Conservation (phyloP, 30 jellyfish, hydroid and myxozoan species). For the Nemopilema nomurai region DNA sequence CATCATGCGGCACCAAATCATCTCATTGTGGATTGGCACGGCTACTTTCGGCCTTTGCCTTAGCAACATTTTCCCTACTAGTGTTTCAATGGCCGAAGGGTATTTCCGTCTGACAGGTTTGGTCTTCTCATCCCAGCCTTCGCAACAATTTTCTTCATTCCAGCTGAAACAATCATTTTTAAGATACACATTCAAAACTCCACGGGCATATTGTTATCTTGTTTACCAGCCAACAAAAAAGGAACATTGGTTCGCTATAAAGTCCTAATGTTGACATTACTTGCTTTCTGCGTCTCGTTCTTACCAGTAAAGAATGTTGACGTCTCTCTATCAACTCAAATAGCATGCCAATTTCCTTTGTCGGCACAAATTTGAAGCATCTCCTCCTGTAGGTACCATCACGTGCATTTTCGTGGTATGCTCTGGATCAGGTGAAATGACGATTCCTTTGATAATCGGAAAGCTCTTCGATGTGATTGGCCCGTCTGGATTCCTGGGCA, state of each 20-base stretch:
- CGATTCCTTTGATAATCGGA: constrained; percentile 93
- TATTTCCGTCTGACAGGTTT: constrained; percentile 92
- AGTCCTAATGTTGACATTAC: too few relatives aligned
- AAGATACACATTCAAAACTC: too few relatives aligned
- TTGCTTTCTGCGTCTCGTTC: too few relatives aligned
- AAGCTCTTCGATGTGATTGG: constrained; percentile 94
- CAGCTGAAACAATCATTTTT: too few relatives aligned
- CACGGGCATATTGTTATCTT: too few relatives aligned
- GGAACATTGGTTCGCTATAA: too few relatives aligned
- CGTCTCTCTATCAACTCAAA: too few relatives aligned
- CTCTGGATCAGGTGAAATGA: constrained; percentile 97
- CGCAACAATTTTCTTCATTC: neutral
- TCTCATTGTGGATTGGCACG: constrained; percentile 97
- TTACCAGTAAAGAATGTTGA: too few relatives aligned
- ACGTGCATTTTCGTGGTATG: constrained; percentile 97
- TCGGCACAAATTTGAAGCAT: too few relatives aligned
- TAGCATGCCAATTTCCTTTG: too few relatives aligned
- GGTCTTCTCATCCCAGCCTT: neutral
- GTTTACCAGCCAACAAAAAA: too few relatives aligned
- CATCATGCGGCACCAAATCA: constrained; percentile 65
- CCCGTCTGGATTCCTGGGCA: constrained; percentile 88
- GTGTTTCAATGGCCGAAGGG: constrained; percentile 99
- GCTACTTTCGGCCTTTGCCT: constrained; percentile 98
- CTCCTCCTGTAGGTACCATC: constrained; percentile 74
- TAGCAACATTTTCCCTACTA: constrained; percentile 96